These are phyloP conservation scores for Loriculus beryllinus DNA, from an alignment of 2,797 vertebrate species.

Conservation along the genomic window DNA sequence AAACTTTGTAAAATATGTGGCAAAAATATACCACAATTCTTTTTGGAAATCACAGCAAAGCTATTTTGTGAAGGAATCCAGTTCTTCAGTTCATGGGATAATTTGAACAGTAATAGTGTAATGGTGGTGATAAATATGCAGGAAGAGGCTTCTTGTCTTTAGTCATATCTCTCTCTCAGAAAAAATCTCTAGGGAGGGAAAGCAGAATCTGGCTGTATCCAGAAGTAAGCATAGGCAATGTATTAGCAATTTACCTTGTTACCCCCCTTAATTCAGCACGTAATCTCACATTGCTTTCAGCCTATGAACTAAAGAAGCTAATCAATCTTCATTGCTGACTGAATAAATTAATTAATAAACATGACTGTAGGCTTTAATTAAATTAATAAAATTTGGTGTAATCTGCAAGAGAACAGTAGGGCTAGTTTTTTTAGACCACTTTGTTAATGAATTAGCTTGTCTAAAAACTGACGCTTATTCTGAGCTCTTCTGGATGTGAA, in stretches of 20 bases:
- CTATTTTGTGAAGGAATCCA: neutral
- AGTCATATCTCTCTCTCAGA: neutral
- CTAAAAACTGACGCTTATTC: neutral
- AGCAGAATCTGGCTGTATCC: neutral
- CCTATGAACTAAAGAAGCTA: neutral
- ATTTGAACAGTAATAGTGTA: neutral
- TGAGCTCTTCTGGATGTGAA: neutral
- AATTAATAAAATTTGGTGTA: slow-evolving; percentile 47
- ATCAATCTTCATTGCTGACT: neutral
- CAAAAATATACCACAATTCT: neutral
- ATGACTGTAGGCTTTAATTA: slow-evolving; percentile 64
- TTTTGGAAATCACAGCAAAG: neutral
- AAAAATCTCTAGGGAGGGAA: neutral
- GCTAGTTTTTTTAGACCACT: slow-evolving; percentile 5
- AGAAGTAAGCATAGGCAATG: neutral
- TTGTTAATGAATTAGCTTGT: slow-evolving; percentile 5
- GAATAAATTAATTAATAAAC: slow-evolving; percentile 58
- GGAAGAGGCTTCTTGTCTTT: neutral
- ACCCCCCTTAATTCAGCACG: neutral
- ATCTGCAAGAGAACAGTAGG: slow-evolving; percentile 27
- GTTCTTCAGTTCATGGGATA: neutral
- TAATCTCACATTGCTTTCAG: neutral
- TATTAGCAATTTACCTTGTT: neutral
- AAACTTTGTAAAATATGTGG: neutral
- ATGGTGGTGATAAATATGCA: neutral